Conservation (phyloP, 2,888 invertebrate species). For the Tachina grossa region DNA sequence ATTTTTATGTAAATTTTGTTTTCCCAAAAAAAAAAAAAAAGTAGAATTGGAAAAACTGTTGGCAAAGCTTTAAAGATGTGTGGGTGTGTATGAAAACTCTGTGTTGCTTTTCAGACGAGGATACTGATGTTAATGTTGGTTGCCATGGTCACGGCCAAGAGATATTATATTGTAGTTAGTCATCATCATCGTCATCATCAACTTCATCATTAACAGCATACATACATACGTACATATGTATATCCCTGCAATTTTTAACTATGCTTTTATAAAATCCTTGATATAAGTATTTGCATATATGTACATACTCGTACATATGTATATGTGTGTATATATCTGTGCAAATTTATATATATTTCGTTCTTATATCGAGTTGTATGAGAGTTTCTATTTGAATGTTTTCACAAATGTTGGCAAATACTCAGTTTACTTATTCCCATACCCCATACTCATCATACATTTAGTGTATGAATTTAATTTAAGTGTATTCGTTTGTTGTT, state of each 20-base stretch:
- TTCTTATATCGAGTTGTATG: not conserved
- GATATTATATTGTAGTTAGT: conserved; percentile 41
- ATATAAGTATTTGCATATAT: not conserved
- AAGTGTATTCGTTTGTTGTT: conserved; percentile 58
- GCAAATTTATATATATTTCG: not conserved
- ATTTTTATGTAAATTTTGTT: conserved; percentile 82
- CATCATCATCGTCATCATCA: conserved; percentile 43
- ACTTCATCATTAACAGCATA: conserved; percentile 45
- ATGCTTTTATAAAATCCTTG: conserved; percentile 15
- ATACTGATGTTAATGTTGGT: conserved; percentile 48
- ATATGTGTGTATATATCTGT: not conserved
- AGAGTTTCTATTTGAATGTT: conserved; percentile 33
- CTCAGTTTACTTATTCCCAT: conserved; percentile 62
- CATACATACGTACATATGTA: not conserved
- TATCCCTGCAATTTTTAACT: conserved; percentile 57
- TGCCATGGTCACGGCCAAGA: conserved; percentile 70
- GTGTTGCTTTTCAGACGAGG: not conserved
- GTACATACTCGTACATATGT: not conserved
- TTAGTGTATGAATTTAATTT: conserved; percentile 64
- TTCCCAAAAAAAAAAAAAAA: conserved; percentile 38
- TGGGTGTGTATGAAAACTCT: not conserved
- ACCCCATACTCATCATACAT: conserved; percentile 31
- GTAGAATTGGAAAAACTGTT: conserved; percentile 42
- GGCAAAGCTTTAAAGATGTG: conserved; percentile 41
- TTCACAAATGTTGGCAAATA: conserved; percentile 59